phyloP scores from a whole-genome alignment of 2,888 invertebrate species.

The Phalera bucephala region DNA sequence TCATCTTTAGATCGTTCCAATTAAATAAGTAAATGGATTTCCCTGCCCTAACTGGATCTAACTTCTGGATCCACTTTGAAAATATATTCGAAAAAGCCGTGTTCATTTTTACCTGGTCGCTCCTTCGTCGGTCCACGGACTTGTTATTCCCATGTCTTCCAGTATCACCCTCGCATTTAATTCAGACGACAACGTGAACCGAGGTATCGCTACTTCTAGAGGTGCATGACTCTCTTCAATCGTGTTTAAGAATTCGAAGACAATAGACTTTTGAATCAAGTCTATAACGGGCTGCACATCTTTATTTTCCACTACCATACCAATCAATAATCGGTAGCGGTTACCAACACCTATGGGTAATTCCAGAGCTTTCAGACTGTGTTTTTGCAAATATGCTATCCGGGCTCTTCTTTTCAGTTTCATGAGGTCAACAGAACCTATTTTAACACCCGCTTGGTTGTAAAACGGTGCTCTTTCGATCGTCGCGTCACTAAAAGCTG shows the following conservation, averaged over 20 bases:
- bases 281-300: conserved; percentile 20
- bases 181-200: conserved; percentile 30
- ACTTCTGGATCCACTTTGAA: no score
- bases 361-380: conserved; percentile 6
- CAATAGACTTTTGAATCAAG: conserved; percentile 23
- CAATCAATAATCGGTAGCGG: conserved; percentile 37
- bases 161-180: conserved; percentile 28
- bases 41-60: no score
- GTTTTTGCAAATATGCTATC: neutral
- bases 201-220: conserved; percentile 39
- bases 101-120: conserved; percentile 31
- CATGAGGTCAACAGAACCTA: neutral
- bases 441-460: neutral
- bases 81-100: no score
- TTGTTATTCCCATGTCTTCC: conserved; percentile 28
- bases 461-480: neutral
- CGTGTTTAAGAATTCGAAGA: conserved; percentile 28
- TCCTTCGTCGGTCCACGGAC: conserved; percentile 32
- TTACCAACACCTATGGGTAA: conserved; percentile 29
- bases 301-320: conserved; percentile 23
- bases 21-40: no score
- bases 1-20: no score
- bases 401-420: neutral
- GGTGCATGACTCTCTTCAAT: conserved; percentile 33
- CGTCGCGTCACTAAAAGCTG: conserved; percentile 3